These are phyloP conservation scores for Hipparchia sbordonii DNA, from an alignment of 2,888 invertebrate species.

Conservation along the genomic window DNA sequence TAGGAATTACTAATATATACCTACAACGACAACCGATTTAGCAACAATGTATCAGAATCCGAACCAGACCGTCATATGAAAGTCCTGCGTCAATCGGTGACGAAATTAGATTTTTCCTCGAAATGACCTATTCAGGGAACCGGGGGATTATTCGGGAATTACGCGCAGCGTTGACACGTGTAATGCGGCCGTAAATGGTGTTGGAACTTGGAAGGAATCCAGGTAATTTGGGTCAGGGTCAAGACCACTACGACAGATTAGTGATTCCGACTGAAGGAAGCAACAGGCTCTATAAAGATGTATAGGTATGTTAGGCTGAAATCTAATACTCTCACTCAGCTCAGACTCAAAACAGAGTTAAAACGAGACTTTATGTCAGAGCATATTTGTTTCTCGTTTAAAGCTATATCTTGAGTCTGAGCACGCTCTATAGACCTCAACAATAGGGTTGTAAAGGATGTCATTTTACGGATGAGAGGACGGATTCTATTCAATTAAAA, in stretches of 20 bases:
- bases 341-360: too few species aligned
- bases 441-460: too few species aligned
- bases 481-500: too few species aligned
- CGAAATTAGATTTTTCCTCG: constrained; percentile 16
- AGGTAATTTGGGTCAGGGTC: constrained; percentile 23
- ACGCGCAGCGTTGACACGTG: constrained; percentile 18
- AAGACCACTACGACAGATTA: neutral
- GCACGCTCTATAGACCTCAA: too few species aligned
- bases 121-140: constrained; percentile 11
- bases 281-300: constrained; percentile 12
- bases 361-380: too few species aligned
- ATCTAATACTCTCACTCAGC: too few species aligned
- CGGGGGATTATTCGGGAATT: constrained; percentile 6
- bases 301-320: too few species aligned
- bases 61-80: neutral
- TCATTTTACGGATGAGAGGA: too few species aligned
- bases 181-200: constrained; percentile 20
- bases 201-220: constrained; percentile 24
- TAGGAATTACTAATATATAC: neutral
- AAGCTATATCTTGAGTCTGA: too few species aligned
- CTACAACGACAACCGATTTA: too few species aligned
- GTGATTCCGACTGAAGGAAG: neutral
- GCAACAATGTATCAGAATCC: neutral
- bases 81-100: constrained; percentile 5
- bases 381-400: too few species aligned